A percentile compares a stretch with the other conserved stretches of the same genome.
Evolutionary conservation across 2,888 invertebrate species (phyloP).

Genomic region (Rhagonycha fulva): DNA sequence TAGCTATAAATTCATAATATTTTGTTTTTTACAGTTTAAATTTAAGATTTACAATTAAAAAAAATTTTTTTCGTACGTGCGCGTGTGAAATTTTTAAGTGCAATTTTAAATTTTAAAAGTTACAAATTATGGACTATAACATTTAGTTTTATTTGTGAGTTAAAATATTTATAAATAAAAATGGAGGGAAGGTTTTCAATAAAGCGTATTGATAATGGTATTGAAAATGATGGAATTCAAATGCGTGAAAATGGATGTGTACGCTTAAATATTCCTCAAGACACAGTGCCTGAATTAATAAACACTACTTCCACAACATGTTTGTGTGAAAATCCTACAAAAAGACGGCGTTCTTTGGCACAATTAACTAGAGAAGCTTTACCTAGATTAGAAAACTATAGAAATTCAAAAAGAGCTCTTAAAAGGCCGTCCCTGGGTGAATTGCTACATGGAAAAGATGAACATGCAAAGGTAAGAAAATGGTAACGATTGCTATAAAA

Average conservation of each 20-base stretch:
- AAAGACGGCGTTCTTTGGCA: conserved; percentile 63
- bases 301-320: conserved; percentile 41
- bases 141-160: neutral
- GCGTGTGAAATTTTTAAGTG: neutral
- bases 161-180: neutral
- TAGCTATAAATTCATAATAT: neutral
- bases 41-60: too few relatives aligned
- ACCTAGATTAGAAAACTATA: conserved; percentile 82
- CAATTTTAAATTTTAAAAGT: neutral
- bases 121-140: neutral
- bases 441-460: conserved; percentile 75
- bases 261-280: conserved; percentile 21
- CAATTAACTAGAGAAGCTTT: conserved; percentile 78
- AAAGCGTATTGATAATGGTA: conserved; percentile 33
- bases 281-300: conserved; percentile 36
- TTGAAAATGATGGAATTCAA: conserved; percentile 48
- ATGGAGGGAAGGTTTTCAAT: conserved; percentile 43
- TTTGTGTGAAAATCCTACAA: conserved; percentile 38
- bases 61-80: neutral
- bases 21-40: neutral
- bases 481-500: neutral
- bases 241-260: conserved; percentile 43
- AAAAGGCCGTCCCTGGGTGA: conserved; percentile 86
- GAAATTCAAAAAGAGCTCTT: conserved; percentile 73
- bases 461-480: conserved; percentile 55